Base-by-base conservation (phyloP, 2,113 vertebrate species). In the Pseudolaguvia tuberculata region DNA sequence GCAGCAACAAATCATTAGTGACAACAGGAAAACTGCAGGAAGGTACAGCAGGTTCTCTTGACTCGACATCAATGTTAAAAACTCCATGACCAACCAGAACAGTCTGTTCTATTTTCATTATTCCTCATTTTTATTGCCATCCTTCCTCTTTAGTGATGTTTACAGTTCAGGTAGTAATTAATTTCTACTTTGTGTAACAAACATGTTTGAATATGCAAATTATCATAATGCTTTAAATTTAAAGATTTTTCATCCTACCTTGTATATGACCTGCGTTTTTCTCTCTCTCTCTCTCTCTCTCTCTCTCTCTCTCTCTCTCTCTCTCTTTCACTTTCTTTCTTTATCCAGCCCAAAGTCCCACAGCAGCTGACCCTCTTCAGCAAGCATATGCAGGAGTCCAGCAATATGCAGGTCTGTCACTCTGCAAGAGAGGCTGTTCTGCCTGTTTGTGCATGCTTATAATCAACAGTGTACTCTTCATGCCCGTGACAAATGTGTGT, bases 321-420 rank as follows among this genome's bases (percentile, higher is more conserved):
- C 35, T 63, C 78, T 76, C 57, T 79, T 20, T 83, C 23, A 80
- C 17, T 67, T 86, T 69, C 56, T 70, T 21, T 17, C 45, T 70
- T n/a, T 91, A 85, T 88, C 84, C 93, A 98, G 96, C 96, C 84
- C 96, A 99, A 90, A 99, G 96, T 89, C 96, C 96, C 86, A 98
- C 94, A 82, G 93, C 96, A 85, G 95, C 95, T 75, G 96, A 99
- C 85, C 95, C 95, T 80, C 93, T 99, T 88, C 96, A 99, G 89
- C 96, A 98, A 92, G 96, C 96, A 88, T 99, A 99, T 87, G 95
- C 96, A 10, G 96, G 96, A 94, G 95, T 98, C 91, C 96, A 99
- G 93, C 96, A 97, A 91, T 99, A 99, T 77, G 95, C 96, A 99
- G 96, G 96, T 98, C 93, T 94, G 96, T 95, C 94, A 91, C 93